phyloP scores from a whole-genome alignment of 2,888 invertebrate species.

The Hydrotaea diabolus region DNA sequence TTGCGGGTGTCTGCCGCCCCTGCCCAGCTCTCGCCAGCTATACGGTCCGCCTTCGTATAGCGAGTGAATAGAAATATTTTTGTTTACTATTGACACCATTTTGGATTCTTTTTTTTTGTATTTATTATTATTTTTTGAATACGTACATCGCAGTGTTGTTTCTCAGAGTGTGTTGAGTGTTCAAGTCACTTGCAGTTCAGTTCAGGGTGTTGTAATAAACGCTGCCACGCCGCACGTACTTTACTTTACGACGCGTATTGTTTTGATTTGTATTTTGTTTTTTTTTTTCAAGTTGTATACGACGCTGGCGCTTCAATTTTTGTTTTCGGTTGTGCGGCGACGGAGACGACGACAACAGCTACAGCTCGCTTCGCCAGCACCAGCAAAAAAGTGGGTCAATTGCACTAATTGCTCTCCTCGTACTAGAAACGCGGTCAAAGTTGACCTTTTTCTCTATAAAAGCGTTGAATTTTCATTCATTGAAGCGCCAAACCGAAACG shows the following conservation, averaged over 20 bases:
- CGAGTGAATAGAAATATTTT: slow-evolving; percentile 8
- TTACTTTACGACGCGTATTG: neutral
- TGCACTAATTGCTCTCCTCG: slow-evolving; percentile 68
- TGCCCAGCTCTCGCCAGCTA: too few species aligned
- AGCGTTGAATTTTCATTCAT: slow-evolving; percentile 67
- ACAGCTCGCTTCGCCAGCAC: neutral
- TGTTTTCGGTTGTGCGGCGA: neutral
- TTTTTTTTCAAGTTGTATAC: neutral
- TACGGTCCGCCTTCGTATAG: neutral
- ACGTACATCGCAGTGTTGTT: neutral
- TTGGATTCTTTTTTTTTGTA: neutral
- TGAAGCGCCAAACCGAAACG: slow-evolving; percentile 30
- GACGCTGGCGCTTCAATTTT: neutral
- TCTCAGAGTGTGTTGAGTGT: neutral
- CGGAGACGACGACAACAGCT: too few species aligned
- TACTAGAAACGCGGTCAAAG: slow-evolving; percentile 67
- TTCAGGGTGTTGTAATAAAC: slow-evolving; percentile 21
- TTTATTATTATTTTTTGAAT: too few species aligned
- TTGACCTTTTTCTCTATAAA: slow-evolving; percentile 68
- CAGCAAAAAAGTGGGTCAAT: slow-evolving; percentile 64
- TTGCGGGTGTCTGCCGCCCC: neutral
- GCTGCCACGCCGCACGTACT: neutral
- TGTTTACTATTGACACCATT: slow-evolving; percentile 28
- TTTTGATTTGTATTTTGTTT: neutral
- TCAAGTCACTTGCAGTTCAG: neutral